A percentile compares a stretch with the other conserved stretches of the same genome.
phyloP scores from a whole-genome alignment of 2,113 vertebrate species.

The Sinocyclocheilus grahami region DNA sequence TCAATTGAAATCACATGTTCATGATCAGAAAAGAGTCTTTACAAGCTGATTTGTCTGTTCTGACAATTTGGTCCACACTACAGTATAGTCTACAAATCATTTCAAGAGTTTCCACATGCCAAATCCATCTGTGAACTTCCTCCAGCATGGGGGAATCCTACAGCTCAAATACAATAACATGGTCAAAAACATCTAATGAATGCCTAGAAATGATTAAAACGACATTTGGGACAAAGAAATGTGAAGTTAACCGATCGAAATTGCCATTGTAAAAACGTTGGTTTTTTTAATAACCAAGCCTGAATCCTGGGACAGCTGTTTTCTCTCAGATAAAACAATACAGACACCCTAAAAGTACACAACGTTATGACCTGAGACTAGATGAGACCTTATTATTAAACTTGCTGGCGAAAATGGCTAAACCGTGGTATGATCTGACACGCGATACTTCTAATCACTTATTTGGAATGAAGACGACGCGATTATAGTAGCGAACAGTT shows the following conservation, averaged over 20 bases:
- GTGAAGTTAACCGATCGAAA: conserved; percentile 3
- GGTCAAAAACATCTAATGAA: not conserved
- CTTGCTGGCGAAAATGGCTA: conserved; percentile 21
- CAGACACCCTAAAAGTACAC: conserved; percentile 27
- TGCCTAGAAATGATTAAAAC: conserved; percentile 25
- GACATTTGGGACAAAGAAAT: not conserved
- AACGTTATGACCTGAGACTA: conserved; percentile 46
- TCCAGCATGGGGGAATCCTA: not conserved
- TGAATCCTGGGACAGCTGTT: conserved; percentile 38
- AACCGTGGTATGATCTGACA: conserved; percentile 19
- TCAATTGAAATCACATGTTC: conserved; percentile 15
- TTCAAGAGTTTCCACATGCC: conserved; percentile 12
- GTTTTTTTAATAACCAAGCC: not conserved
- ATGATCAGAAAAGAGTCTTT: conserved; percentile 14
- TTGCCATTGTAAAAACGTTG: conserved; percentile 1
- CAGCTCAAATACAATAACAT: not conserved
- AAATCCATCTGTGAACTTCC: conserved; percentile 15
- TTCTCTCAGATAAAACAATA: conserved; percentile 32
- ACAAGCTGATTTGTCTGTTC: conserved; percentile 4
- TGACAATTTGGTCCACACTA: conserved; percentile 48
- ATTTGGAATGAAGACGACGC: conserved; percentile 38
- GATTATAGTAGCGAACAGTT: conserved; percentile 16
- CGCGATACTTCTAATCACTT: conserved; percentile 14
- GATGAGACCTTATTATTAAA: conserved; percentile 34
- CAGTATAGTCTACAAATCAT: conserved; percentile 16